Evolutionary conservation across 2,888 invertebrate species (phyloP), one percentile per base, ranked within the genome.

Genomic region (Latheticus oryzae): DNA sequence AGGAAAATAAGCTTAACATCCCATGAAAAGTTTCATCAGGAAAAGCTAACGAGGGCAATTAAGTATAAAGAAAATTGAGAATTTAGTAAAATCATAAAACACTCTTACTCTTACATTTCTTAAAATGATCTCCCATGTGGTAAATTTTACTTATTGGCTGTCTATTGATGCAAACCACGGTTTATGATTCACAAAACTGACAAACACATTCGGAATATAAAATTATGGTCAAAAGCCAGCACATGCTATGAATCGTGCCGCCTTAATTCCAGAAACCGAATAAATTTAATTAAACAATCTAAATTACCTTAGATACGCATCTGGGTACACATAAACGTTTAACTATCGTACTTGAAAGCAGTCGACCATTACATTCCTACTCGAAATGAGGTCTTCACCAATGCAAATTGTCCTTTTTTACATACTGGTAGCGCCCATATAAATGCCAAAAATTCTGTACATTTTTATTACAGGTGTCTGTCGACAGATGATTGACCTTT

Each of bases 271-370:
- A 5, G 5, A 19, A 35, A 16, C 7, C 13, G 17, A 30, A 45
- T 47, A 35, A 47, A 47, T 47, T 47, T 47, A 47, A 47, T 47
- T 47, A 47, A 47, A 35, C 30, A 13, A 35, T 33, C 33, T 16
- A 23, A 47, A 47, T 47, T 35, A 16, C 23, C 5, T 21, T 13
- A 35, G 47, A 47, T 47, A 47, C 19, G 9, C 47, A 47, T 47
- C 47, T 15, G 24, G 35, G 30, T 24, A 45, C 12, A 28, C 45
- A 21, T 45, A 45, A 45, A 45, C 43, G 43, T 43, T 43, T 43
- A 45, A 24, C 32, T 32, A 12, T 21, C 28, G 15, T 28, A 28
- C 28, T 11, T 23, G 5, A 13, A 28, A 42, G 42, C 42, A 42
- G 5, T 28, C 42, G 28, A 42, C 42, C 42, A 42, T 42, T 28